A percentile compares a stretch with the other conserved stretches of the same genome.
Conservation (phyloP, 2,113 vertebrate genomes). For the Ochotona curzoniae region DNA sequence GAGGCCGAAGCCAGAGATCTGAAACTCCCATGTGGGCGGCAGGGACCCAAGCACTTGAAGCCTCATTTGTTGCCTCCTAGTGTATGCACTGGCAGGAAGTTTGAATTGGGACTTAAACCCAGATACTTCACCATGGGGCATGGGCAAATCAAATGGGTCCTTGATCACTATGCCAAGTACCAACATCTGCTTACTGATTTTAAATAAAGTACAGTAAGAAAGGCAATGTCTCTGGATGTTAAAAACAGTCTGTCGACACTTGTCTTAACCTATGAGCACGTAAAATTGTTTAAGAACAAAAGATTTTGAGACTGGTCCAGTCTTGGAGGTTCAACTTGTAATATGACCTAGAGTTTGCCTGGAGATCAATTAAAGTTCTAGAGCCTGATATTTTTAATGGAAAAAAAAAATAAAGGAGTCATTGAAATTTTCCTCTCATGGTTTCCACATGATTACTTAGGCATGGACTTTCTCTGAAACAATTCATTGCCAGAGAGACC, state of each 20-base stretch:
- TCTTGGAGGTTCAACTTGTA: background rate
- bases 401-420: background rate
- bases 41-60: too few species aligned
- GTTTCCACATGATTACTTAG: background rate
- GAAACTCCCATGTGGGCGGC: too few species aligned
- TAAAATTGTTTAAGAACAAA: background rate
- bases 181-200: background rate
- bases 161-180: too few species aligned
- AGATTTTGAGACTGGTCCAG: background rate
- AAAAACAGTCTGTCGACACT: background rate
- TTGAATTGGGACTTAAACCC: too few species aligned
- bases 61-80: too few species aligned
- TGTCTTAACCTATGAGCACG: background rate
- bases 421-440: background rate
- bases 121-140: too few species aligned
- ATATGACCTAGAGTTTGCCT: background rate
- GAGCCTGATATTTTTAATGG: background rate
- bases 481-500: background rate
- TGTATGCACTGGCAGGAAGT: too few species aligned
- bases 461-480: background rate
- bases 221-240: background rate
- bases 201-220: constrained; percentile 49
- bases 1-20: too few species aligned
- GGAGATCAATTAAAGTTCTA: background rate
- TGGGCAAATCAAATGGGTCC: too few species aligned